phyloP scores from a whole-genome alignment of 2,113 vertebrate species.

The Dicentrarchus labrax region DNA sequence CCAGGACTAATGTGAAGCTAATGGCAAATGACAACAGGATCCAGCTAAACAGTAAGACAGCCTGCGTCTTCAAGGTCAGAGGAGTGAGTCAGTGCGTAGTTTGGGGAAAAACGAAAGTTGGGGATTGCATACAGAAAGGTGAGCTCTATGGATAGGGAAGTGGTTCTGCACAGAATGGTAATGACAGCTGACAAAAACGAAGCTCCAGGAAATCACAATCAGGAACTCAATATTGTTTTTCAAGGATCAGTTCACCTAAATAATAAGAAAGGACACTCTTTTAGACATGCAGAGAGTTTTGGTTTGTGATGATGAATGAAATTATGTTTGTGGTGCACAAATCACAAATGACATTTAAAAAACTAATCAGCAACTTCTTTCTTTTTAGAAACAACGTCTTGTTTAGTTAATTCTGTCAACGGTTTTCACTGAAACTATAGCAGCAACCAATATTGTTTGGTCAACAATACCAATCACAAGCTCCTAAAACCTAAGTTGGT shows the following conservation, averaged over 20 bases:
- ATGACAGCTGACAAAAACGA: not conserved
- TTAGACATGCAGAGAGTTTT: not conserved
- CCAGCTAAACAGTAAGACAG: conserved; percentile 34
- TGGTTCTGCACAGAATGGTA: not conserved
- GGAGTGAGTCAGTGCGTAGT: conserved; percentile 9
- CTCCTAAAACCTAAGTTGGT: not conserved
- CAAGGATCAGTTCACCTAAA: not conserved
- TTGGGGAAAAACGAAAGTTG: conserved; percentile 2
- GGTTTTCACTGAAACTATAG: not conserved
- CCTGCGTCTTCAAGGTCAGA: conserved; percentile 62
- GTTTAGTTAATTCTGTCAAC: not conserved
- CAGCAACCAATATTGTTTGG: not conserved
- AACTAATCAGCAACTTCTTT: too few species aligned
- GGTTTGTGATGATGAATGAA: not conserved
- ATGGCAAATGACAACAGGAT: conserved; percentile 80
- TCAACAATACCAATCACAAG: not conserved
- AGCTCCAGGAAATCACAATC: not conserved
- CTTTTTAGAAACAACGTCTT: not conserved
- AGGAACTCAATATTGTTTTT: not conserved
- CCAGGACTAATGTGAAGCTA: conserved; percentile 76
- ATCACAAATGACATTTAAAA: not conserved
- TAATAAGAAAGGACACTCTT: not conserved
- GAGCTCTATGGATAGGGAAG: not conserved
- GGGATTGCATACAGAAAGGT: not conserved
- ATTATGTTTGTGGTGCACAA: not conserved